Evolutionary conservation across 2,797 vertebrate genomes (phyloP), one percentile per base, ranked within the genome.

Genomic region (Galago senegalensis): DNA sequence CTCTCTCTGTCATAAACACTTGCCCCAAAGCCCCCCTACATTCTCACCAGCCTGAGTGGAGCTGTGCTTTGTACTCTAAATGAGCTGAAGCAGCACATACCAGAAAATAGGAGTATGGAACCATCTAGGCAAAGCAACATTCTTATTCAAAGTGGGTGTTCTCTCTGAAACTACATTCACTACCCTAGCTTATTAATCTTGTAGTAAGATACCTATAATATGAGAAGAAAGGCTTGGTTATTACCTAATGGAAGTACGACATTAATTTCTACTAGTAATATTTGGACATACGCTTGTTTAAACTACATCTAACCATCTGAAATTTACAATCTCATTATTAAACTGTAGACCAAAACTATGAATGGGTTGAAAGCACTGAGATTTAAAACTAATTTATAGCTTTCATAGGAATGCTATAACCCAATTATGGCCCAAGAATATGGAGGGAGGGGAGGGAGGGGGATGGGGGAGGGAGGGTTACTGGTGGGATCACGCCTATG

Each of bases 311-410:
- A 83, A 90, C 84, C 13, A 49, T 83, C 18, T 60, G 53, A 79
- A 95, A 88, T 82, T 92, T 84, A 58, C 46, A 81, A 82, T 95
- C 77, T 96, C 79, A 92, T 91, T 79, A 96, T 86, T 91, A 95
- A 96, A 93, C 88, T 93, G 75, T 5, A 93, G 79, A 61, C 82
- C 77, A 23, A 97, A 92, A 93, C 43, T 65, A 49, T 34, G 53
- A n/a, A 94, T 56, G 75, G 58, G 69, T 2, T 89, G 82, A 91
- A 93, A 94, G 86, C 91, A 97, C 75, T 83, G 70, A 83, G 95
- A 96, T 96, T 95, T 95, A 88, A 83, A 94, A 43, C 40, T 43
- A 43, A 43, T 43, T 43, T 43, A 43, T 43, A 43, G 40, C 40
- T 7, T 43, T 43, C 40, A 43, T 43, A 43, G 40, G 40, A 43